These are phyloP conservation scores for Morpho achilles DNA, from an alignment of 2,888 invertebrate genomes.

Conservation along the genomic window DNA sequence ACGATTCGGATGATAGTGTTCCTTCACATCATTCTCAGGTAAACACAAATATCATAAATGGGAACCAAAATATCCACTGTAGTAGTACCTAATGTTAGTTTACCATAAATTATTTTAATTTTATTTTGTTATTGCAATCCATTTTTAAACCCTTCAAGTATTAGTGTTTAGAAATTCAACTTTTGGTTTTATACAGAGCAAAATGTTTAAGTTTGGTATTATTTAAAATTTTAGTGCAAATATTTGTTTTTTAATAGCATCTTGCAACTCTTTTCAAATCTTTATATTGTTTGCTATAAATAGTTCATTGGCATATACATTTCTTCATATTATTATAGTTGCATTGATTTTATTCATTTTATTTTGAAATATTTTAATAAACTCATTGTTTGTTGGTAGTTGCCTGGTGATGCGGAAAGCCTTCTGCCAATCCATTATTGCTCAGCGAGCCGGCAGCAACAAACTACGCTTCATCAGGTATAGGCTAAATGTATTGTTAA, in stretches of 20 bases:
- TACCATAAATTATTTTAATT: too few relatives aligned
- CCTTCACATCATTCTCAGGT: constrained; percentile 82
- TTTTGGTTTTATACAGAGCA: too few relatives aligned
- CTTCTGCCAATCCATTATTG: constrained; percentile 81
- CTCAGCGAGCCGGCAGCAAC: constrained; percentile 81
- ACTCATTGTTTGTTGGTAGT: constrained; percentile 80
- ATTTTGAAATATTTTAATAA: constrained; percentile 62
- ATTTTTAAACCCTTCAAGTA: too few relatives aligned
- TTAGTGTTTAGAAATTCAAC: too few relatives aligned
- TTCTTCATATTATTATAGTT: constrained; percentile 36
- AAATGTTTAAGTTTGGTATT: too few relatives aligned
- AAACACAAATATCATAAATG: constrained; percentile 20
- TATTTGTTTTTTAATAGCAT: neutral
- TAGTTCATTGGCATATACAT: constrained; percentile 73
- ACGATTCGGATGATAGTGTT: constrained; percentile 91
- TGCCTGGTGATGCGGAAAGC: constrained; percentile 81
- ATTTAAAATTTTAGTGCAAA: too few relatives aligned
- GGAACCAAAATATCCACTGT: too few relatives aligned
- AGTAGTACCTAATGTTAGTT: too few relatives aligned
- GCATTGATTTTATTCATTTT: constrained; percentile 25
- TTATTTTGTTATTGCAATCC: too few relatives aligned
- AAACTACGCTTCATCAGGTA: constrained; percentile 80
- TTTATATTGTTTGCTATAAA: constrained; percentile 9
- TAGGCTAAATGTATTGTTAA: constrained; percentile 71
- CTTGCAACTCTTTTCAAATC: neutral